Conservation (phyloP, 2,113 vertebrate genomes). For the Castor canadensis region DNA sequence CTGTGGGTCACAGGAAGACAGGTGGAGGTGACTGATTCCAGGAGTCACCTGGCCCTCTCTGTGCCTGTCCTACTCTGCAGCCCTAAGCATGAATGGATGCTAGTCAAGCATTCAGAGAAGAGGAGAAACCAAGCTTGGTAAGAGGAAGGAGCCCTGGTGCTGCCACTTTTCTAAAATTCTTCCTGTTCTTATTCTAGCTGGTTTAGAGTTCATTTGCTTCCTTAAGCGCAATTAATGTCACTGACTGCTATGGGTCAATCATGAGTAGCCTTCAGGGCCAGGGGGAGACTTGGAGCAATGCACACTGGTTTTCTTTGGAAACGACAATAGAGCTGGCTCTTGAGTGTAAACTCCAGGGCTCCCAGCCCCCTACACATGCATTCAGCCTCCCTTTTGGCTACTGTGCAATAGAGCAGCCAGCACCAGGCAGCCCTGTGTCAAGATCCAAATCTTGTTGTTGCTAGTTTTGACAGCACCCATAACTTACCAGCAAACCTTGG, state of each 20-base stretch:
- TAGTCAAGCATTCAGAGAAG: background rate
- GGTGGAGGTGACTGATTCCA: too few relatives aligned
- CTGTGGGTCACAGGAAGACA: too few relatives aligned
- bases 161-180: background rate
- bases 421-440: background rate
- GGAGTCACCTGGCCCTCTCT: fast-evolving
- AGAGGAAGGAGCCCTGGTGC: background rate
- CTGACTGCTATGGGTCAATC: background rate
- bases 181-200: background rate
- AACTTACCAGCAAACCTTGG: slow-evolving; percentile 13
- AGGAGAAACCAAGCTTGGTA: fast-evolving
- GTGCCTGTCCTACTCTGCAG: background rate
- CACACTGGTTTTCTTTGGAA: background rate
- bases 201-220: background rate
- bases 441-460: background rate
- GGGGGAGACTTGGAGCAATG: fast-evolving
- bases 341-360: background rate
- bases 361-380: fast-evolving
- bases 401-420: background rate
- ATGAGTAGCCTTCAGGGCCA: background rate
- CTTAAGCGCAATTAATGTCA: background rate
- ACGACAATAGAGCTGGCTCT: background rate
- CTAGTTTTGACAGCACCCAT: slow-evolving; percentile 41
- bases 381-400: background rate
- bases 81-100: background rate